Conservation (phyloP, 2,797 vertebrate species). For the Gambelia wislizenii region DNA sequence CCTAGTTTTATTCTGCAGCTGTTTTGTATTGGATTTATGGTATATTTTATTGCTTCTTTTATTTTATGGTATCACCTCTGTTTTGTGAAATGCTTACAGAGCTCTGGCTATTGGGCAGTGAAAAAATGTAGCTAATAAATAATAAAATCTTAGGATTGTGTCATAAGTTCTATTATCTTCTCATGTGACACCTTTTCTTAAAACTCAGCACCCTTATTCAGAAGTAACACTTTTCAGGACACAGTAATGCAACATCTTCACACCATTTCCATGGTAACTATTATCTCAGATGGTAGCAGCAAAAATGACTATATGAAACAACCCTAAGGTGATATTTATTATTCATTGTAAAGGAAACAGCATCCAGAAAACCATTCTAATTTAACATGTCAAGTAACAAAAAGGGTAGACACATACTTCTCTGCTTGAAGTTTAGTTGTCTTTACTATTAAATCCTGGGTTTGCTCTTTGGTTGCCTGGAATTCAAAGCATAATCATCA, state of each 20-base stretch:
- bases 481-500: constrained; percentile 51
- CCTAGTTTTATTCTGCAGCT: not conserved
- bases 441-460: constrained; percentile 96
- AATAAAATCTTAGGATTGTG: not conserved
- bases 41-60: not conserved
- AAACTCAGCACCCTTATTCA: not conserved
- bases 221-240: not conserved
- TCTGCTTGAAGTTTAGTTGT: constrained; percentile 98
- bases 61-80: not conserved
- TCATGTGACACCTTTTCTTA: not conserved
- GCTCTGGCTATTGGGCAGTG: not conserved
- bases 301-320: not conserved
- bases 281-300: accelerated
- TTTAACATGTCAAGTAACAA: constrained; percentile 27
- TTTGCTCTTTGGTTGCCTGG: constrained; percentile 96
- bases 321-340: accelerated
- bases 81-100: not conserved
- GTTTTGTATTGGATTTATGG: not conserved
- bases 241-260: not conserved
- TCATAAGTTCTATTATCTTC: not conserved
- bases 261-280: not conserved
- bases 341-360: not conserved
- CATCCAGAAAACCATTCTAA: constrained; percentile 19
- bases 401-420: constrained; percentile 82
- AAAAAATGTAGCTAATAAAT: not conserved